Evolutionary conservation across 2,113 vertebrate genomes (phyloP).

Genomic region (Nothocercus nigrocapillus): DNA sequence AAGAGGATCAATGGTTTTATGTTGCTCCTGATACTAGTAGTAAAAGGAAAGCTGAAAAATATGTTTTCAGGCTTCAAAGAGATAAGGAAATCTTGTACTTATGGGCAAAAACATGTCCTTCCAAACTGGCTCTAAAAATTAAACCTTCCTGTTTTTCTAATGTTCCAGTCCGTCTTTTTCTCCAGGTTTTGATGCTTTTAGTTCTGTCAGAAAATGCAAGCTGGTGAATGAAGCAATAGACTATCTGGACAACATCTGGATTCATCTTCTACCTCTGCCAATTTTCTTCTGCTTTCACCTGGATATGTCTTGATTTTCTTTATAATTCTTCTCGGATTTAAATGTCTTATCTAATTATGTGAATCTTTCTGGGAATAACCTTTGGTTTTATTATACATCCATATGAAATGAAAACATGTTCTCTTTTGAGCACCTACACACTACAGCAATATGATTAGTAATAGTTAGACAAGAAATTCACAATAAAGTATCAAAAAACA

Average conservation of each 20-base stretch:
- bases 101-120: background rate
- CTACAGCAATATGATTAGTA: background rate
- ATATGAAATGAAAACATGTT: background rate
- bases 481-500: background rate
- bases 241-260: background rate
- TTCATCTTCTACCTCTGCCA: background rate
- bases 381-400: background rate
- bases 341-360: background rate
- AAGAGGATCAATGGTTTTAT: background rate
- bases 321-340: background rate
- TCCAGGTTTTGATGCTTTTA: background rate
- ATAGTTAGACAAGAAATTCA: background rate
- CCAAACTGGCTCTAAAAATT: background rate
- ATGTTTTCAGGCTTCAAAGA: background rate
- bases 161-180: background rate
- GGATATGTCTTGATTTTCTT: background rate
- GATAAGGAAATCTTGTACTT: background rate
- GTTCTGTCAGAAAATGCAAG: background rate
- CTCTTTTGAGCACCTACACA: background rate
- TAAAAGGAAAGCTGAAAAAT: background rate
- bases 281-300: rapidly evolving
- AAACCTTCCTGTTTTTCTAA: background rate
- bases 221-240: background rate
- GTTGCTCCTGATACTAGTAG: background rate
- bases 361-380: background rate